Evolutionary conservation across 2,797 vertebrate species (phyloP), one percentile per base, ranked within the genome.

Genomic region (Clangula hyemalis): DNA sequence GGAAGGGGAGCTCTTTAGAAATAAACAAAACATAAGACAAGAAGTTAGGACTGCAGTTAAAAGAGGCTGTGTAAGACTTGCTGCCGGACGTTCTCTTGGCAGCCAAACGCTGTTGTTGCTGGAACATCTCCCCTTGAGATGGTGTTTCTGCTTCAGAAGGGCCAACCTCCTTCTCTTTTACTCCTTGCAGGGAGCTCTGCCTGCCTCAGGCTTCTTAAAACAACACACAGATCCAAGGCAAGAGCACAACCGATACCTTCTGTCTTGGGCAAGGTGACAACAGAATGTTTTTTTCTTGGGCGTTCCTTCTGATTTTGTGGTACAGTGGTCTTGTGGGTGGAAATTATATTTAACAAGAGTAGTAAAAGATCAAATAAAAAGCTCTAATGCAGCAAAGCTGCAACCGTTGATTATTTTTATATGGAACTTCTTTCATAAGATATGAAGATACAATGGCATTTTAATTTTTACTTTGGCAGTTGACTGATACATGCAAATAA

Each of bases 251-350:
- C 54, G 34, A 51, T 27, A 32, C 6, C 38, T 4, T 51, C 28
- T 62, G 6, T 65, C 54, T 43, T 10, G 3, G 8, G 13, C 8
- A 72, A 75, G 78, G 85, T 34, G 15, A 84, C 32, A 5, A 24
- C 9, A 66, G 5, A 14, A 3, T 45, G 5, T 41, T 81, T 77
- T 49, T 77, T 76, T 72, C 49, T 64, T 25, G 7, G 32, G 4
- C 25, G 12, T 51, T 85, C 22, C 11, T 69, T 81, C 24, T 54
- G 58, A 47, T 56, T 51, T 60, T 38, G 19, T 10, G 2, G 6
- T 47, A 0, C 1, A 60, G 13, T 32, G 5, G 7, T 15, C 11
- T 22, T 68, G 28, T 47, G 18, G 17, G n/a, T 24, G 7, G 8
- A 74, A 5, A 4, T 8, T 6, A 2, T 72, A 53, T 57, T 62